Percentiles rank a stretch among this genome's conserved stretches.
Conservation (phyloP, 2,113 vertebrate species). For the Cinclus mexicanus region DNA sequence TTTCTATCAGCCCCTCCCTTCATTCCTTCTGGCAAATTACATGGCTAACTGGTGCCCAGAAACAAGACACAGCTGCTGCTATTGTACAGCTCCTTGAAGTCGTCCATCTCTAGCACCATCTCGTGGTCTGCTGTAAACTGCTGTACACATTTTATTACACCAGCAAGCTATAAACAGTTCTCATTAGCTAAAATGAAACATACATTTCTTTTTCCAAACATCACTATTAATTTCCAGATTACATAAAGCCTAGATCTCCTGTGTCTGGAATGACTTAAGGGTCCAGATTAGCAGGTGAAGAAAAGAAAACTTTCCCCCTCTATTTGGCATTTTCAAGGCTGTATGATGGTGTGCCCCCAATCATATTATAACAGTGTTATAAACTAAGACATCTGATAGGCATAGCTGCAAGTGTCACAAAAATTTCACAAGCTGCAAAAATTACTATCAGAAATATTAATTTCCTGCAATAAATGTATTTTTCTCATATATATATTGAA, state of each 20-base stretch:
- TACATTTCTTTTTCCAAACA: not conserved
- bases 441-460: not conserved
- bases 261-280: not conserved
- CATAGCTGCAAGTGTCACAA: not conserved
- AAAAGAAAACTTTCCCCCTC: not conserved
- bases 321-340: not conserved
- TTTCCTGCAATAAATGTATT: not conserved
- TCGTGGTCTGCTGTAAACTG: not conserved
- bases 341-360: too few species aligned
- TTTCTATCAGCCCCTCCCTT: not conserved
- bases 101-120: not conserved
- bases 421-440: not conserved
- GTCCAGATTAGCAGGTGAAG: not conserved
- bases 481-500: not conserved
- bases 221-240: not conserved
- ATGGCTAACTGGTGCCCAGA: fast-evolving
- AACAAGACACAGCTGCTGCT: fast-evolving
- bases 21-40: not conserved
- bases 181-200: not conserved
- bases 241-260: not conserved
- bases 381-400: not conserved
- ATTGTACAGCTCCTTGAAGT: not conserved
- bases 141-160: not conserved
- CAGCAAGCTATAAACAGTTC: not conserved
- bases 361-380: not conserved